Evolutionary conservation across 2,797 vertebrate species (phyloP), one percentile per base, ranked within the genome.

Genomic region (Craterocephalus amniculus): DNA sequence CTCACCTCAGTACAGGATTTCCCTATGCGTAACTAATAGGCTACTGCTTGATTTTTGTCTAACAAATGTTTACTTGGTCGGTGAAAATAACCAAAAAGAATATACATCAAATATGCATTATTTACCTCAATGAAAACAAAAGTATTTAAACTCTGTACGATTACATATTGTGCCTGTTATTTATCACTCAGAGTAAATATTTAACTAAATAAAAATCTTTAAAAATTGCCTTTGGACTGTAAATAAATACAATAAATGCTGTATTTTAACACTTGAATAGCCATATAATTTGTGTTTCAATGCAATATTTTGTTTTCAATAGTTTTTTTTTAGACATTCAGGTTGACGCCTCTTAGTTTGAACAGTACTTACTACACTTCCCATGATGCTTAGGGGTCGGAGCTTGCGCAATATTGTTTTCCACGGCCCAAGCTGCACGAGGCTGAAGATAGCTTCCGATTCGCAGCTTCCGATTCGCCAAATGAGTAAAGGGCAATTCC

Each of bases 341-440:
- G 11, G 24, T 9, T 26, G 16, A 38, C 34, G 14, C 20, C 31
- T n/a, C 20, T 6, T 9, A 26, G 16, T 49, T 48, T 35, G 2
- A 26, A 14, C 13, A 6, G 0, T 59, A 12, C 51, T 20, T 22
- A 94, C 93, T 92, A 88, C 91, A 74, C 14, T 74, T 89, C 93
- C 93, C 93, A 90, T 57, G 27, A 1, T 80, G 16, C 90, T 49
- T 34, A 2, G 57, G 0, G 6, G 31, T 57, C 34, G 54, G 85
- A 78, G 90, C 76, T 88, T 94, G 93, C 92, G 93, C 89, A 92
- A 83, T 91, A 18, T 45, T 81, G 86, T 88, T 89, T 79, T 78
- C 58, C 56, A 74, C 81, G 86, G 91, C 88, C 90, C 87, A 82
- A 60, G 60, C 67, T 76, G 54, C 63, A n/a, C n/a, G n/a, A n/a